Base-by-base conservation (phyloP, 2,888 invertebrate genomes). In the Dynastes maya region DNA sequence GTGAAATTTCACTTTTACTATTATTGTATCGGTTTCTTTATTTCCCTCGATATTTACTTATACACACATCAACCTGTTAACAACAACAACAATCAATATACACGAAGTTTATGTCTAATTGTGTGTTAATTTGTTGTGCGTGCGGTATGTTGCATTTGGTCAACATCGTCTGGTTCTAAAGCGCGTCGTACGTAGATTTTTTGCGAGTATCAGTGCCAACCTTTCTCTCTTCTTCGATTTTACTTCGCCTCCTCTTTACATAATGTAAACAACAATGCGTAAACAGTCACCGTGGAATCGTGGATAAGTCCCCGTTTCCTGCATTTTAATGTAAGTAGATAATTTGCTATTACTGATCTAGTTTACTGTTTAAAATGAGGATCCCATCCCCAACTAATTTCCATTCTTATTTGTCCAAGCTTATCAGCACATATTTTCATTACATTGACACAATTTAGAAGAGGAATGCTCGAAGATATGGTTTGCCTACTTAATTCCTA, bases 251-350 rank as follows among this genome's bases (percentile, higher is more conserved):
- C 13, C 8, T 64, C 53, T 80, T 76, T 80, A 67, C 68, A 75
- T 79, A 79, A 82, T 79, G 82, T 82, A 82, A 82, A 82, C 82
- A 82, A 45, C 45, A 11, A 76, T 82, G 80, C 64, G 79, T 78
- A 75, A 61, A 61, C 67, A 61, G 40, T 63, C 29, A 61, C 67
- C 32, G 64, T 78, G 79, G 72, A 68, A 67, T 78, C 78, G 78
- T 78, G 78, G 78, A 68, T 72, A 76, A 79, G 55, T 76, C 71
- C 71, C 64, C 76, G 76, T 63, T 76, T 77, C 76, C 77, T 77
- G 70, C 61, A 53, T 53, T 16, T 40, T 63, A 40, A 22, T 22
- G 77, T 77, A 77, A 77, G 77, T 77, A 77, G 32, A 16, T 32
- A 29, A 70, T 49, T 71, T 71, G 5, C 13, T 65, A 16, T 16